Percentiles rank a stretch among this genome's conserved stretches.
These are phyloP conservation scores for Procavia capensis DNA, from an alignment of 2,113 vertebrate genomes.

Conservation along the genomic window DNA sequence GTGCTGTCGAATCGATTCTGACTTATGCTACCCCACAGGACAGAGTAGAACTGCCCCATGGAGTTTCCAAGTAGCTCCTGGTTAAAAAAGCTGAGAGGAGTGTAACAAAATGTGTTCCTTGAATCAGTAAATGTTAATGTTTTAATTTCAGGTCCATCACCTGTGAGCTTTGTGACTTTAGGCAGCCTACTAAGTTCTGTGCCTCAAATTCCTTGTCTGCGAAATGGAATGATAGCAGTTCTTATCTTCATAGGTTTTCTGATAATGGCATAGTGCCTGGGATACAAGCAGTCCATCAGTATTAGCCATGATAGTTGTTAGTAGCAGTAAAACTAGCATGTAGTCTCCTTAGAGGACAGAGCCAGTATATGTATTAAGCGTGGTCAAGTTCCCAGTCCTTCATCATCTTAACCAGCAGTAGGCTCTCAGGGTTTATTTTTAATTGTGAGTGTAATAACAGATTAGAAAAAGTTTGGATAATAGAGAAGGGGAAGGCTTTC, in stretches of 20 bases:
- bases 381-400: neutral
- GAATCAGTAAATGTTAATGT: slow-evolving; percentile 26
- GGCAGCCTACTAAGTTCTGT: neutral
- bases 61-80: no score
- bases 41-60: no score
- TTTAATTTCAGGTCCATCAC: neutral
- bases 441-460: neutral
- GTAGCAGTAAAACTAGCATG: neutral
- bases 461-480: neutral
- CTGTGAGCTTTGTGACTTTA: slow-evolving; percentile 2
- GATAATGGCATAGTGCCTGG: neutral
- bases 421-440: neutral
- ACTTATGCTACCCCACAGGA: no score
- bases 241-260: neutral
- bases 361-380: neutral
- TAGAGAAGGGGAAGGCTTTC: neutral
- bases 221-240: neutral
- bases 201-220: neutral
- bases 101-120: neutral
- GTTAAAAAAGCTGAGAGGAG: slow-evolving; percentile 48
- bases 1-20: no score
- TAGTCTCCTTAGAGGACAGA: neutral
- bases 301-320: neutral
- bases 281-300: neutral
- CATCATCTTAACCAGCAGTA: neutral